Percentiles rank a stretch among this genome's conserved stretches.
phyloP scores from a whole-genome alignment of 2,797 vertebrate genomes.

The Leptodactylus fallax region DNA sequence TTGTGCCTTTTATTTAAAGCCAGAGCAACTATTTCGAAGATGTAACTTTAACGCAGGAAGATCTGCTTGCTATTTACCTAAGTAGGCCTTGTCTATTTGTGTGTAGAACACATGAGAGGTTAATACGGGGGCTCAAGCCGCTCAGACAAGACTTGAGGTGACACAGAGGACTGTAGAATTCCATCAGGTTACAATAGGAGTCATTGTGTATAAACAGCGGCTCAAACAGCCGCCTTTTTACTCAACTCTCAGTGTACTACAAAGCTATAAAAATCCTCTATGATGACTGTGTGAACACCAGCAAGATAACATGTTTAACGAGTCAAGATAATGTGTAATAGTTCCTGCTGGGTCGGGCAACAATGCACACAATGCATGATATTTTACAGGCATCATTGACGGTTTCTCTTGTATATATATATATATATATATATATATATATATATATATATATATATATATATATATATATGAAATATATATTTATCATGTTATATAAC shows the following conservation, averaged over 20 bases:
- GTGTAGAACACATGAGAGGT: conserved; percentile 60
- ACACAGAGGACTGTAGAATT: conserved; percentile 56
- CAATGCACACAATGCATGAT: conserved; percentile 28
- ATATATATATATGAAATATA: neutral
- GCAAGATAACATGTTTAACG: conserved; percentile 45
- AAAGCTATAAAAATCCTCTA: conserved; percentile 60
- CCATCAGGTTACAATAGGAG: conserved; percentile 64
- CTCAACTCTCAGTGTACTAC: conserved; percentile 61
- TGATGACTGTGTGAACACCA: conserved; percentile 52
- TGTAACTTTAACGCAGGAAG: conserved; percentile 60
- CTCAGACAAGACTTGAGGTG: conserved; percentile 62
- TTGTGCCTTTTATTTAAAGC: conserved; percentile 75
- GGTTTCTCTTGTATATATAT: neutral
- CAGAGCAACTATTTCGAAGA: conserved; percentile 73
- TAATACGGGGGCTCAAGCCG: conserved; percentile 30
- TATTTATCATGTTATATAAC: neutral
- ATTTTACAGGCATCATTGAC: neutral
- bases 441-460: too few species aligned
- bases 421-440: neutral
- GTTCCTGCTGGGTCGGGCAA: conserved; percentile 40
- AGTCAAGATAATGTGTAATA: conserved; percentile 40
- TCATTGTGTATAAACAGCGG: conserved; percentile 35
- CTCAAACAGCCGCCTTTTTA: conserved; percentile 43
- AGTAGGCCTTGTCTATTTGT: conserved; percentile 54
- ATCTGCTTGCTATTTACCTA: conserved; percentile 58